Evolutionary conservation across 2,888 invertebrate species (phyloP), one percentile per base, ranked within the genome.

Genomic region (Brenthis ino): DNA sequence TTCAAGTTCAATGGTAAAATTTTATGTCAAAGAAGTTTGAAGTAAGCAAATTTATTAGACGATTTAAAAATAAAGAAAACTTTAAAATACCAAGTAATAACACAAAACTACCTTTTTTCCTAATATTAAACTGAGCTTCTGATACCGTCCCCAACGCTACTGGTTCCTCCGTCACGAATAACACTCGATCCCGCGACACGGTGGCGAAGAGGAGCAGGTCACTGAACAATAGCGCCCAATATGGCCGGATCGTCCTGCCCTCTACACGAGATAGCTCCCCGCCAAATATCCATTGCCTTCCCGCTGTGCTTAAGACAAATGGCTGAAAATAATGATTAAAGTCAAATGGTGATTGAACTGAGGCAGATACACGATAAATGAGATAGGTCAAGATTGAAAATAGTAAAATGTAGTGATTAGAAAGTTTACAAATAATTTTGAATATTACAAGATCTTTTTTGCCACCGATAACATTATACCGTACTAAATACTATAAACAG

Each of bases 211-310:
- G 94, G 13, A 98, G 94, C 58, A 98, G 94, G 85, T 98, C 97
- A 76, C 96, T 96, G 83, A 98, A 96, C 57, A 98, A 93, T 68
- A 98, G 89, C 0, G 97, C 96, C 97, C 97, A 97, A 82, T 96
- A 97, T 0, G 97, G 96, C 72, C 97, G 94, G 37, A 97, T 94
- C 2, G 96, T 95, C 57, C 97, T 94, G 0, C 97, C 97, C 88
- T 97, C 97, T 1, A 97, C 96, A 73, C 97, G 94, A 13, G 96
- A 96, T 43, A 98, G 88, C 78, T 97, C 97, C 0, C 97, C 97
- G 6, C 97, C 97, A 78, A 97, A 97, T 69, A 98, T 96, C 97
- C 97, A 97, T 85, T 97, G 97, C 64, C 97, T 94, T 37, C 97
- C 97, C 64, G 96, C 95, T 77, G 96, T 95, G 80, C 96, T 96